Evolutionary conservation across 2,797 vertebrate species (phyloP), one percentile per base, ranked within the genome.

Genomic region (Chanos chanos): DNA sequence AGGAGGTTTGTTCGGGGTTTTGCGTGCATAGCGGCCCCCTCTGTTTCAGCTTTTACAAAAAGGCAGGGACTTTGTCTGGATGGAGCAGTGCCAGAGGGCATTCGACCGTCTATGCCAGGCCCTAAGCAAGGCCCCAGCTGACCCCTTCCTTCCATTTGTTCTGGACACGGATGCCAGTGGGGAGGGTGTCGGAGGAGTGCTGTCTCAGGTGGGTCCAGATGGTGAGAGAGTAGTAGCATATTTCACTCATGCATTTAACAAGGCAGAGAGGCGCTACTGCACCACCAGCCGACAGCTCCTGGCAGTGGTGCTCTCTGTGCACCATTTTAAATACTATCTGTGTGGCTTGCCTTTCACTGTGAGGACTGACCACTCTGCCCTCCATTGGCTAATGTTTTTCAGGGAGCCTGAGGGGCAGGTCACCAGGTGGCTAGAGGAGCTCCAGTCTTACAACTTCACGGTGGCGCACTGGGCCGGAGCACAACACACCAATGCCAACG

Each of bases 351-450:
- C 27, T 6, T 73, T 66, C 31, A 61, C 43, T 4, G 44, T 74
- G 8, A 43, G 45, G 4, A 61, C 68, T n/a, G 64, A 71, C 18
- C 56, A 65, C 8, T 16, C 60, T 3, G 64, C 55, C 3, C 37
- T 74, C 2, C 64, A 64, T 45, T 71, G 41, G 41, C 48, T 68
- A 1, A 65, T 71, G 61, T 41, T 59, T 3, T 67, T 66, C 39
- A 54, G 10, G 7, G 54, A 67, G 13, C 43, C 44, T 10, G 54
- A 70, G 5, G 59, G 58, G 2, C 60, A 47, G 37, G 10, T 45
- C 3, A 43, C 43, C 9, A 2, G 28, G 9, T 56, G 50, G 57
- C 5, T 49, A 6, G 43, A 61, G 18, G 41, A 65, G 31, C 19
- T 52, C 3, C 44, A 51, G 40, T 18, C 21, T 1, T 59, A n/a